Evolutionary conservation across 2,113 vertebrate species (phyloP).

Genomic region (Otolemur garnettii): DNA sequence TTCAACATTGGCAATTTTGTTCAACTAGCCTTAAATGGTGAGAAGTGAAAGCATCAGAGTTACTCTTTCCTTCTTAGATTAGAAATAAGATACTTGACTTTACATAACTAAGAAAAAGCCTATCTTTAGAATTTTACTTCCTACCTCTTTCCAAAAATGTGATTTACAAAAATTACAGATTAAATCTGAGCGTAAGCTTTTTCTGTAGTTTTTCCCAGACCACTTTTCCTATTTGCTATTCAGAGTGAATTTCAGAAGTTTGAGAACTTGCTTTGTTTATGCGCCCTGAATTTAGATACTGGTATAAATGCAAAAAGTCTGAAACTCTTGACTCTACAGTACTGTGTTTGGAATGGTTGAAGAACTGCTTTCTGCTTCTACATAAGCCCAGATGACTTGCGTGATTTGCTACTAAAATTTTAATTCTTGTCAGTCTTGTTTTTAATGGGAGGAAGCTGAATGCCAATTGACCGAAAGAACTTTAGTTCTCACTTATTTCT

Average conservation of each 20-base stretch:
- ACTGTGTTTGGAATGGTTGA: slow-evolving; percentile 9
- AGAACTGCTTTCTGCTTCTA: background rate
- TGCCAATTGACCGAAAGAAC: slow-evolving; percentile 46
- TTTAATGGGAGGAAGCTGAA: slow-evolving; percentile 53
- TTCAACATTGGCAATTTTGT: slow-evolving; percentile 51
- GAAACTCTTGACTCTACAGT: background rate
- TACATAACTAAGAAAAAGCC: slow-evolving; percentile 67
- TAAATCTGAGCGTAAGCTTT: slow-evolving; percentile 52
- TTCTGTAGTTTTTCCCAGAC: slow-evolving; percentile 41
- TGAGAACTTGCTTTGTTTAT: slow-evolving; percentile 60
- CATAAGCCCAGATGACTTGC: background rate
- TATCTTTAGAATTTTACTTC: slow-evolving; percentile 71
- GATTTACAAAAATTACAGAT: slow-evolving; percentile 62
- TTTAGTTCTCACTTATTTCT: slow-evolving; percentile 52
- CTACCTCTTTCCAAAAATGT: slow-evolving; percentile 79
- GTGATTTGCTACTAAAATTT: slow-evolving; percentile 50
- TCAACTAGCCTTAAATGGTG: slow-evolving; percentile 60
- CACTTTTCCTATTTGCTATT: slow-evolving; percentile 54
- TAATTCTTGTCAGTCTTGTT: slow-evolving; percentile 58
- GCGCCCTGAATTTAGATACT: slow-evolving; percentile 53
- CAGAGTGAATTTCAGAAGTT: slow-evolving; percentile 30
- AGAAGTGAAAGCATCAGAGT: slow-evolving; percentile 42
- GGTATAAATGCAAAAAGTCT: slow-evolving; percentile 25
- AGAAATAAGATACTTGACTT: slow-evolving; percentile 65
- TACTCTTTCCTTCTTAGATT: slow-evolving; percentile 50